Evolutionary conservation across 2,797 vertebrate species (phyloP).

Genomic region (Arrhamphus sclerolepis): DNA sequence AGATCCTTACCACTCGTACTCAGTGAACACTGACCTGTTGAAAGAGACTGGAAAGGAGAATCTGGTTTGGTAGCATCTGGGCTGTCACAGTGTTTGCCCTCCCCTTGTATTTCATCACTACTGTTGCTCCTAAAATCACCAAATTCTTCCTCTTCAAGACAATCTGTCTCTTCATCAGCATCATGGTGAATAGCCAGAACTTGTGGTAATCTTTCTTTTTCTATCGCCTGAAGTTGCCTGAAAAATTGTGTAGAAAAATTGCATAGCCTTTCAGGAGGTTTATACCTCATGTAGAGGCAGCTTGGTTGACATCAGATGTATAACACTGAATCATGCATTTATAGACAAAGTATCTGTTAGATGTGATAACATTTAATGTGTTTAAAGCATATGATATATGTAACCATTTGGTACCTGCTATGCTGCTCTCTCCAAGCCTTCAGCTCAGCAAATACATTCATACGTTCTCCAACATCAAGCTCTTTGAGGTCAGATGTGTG

Average conservation of each 20-base stretch:
- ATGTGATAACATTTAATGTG: neutral
- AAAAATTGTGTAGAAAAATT: conserved; percentile 21
- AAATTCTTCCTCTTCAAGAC: conserved; percentile 52
- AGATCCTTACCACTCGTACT: neutral
- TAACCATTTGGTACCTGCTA: conserved; percentile 63
- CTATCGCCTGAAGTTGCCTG: conserved; percentile 78
- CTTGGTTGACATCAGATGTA: neutral
- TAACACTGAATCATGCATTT: too few species aligned
- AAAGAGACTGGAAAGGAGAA: conserved; percentile 68
- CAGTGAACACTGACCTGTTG: conserved; percentile 59
- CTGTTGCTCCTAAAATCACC: conserved; percentile 33
- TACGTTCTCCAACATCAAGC: conserved; percentile 42
- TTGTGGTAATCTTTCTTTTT: conserved; percentile 72
- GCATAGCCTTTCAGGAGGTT: too few species aligned
- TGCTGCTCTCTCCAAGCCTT: conserved; percentile 77
- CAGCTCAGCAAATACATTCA: conserved; percentile 75
- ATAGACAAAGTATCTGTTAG: too few species aligned
- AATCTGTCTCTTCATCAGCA: conserved; percentile 63
- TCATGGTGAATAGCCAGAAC: conserved; percentile 68
- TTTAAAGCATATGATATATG: neutral
- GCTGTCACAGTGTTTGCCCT: conserved; percentile 37
- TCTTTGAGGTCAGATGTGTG: conserved; percentile 74
- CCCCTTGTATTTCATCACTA: conserved; percentile 54
- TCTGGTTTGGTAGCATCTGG: conserved; percentile 62
- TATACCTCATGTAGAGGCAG: neutral